Base-by-base conservation (phyloP, 2,797 vertebrate species). In the Nannoperca australis region DNA sequence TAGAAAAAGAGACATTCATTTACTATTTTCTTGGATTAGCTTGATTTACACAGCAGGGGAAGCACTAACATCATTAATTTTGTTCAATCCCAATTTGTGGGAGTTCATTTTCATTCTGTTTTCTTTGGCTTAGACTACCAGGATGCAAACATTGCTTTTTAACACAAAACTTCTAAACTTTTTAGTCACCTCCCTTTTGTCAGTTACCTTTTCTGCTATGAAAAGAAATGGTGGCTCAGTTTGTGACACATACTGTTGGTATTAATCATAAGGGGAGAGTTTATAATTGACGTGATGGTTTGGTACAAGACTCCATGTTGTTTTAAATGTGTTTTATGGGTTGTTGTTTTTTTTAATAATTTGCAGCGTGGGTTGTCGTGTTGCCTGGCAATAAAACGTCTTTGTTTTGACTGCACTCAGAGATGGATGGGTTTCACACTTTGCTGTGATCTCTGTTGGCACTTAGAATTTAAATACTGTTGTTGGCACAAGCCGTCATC, bases 341-440 rank as follows among this genome's bases (percentile, higher is more conserved):
- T 6, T 49, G 50, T 82, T 27, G 73, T 47, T 18, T 5, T 49
- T 54, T 82, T 27, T 75, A 42, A 62, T 75, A 8, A 17, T 62
- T 40, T 0, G 12, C 4, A 17, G n/a, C 9, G 1, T 55, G 18
- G 72, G 38, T 32, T 1, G 36, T n/a, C 1, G 3, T 50, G 44
- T 72, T 70, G 42, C 72, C 62, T 8, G 11, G 70, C 51, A 18
- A 51, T 72, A 58, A 81, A 83, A 49, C 36, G 2, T 0, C 2
- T 45, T n/a, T 79, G 72, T 80, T 85, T 50, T 73, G 82, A 78
- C 79, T 50, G 10, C 38, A 18, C 45, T 20, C 13, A 11, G 51
- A 76, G 84, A 87, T 47, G n/a, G 44, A 79, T 85, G 62, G 67
- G 40, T 56, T 58, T 89, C 47, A 60, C 77, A 78, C 49, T 47